Evolutionary conservation across 2,888 invertebrate species (phyloP).

Genomic region (Ernsta delagoae): DNA sequence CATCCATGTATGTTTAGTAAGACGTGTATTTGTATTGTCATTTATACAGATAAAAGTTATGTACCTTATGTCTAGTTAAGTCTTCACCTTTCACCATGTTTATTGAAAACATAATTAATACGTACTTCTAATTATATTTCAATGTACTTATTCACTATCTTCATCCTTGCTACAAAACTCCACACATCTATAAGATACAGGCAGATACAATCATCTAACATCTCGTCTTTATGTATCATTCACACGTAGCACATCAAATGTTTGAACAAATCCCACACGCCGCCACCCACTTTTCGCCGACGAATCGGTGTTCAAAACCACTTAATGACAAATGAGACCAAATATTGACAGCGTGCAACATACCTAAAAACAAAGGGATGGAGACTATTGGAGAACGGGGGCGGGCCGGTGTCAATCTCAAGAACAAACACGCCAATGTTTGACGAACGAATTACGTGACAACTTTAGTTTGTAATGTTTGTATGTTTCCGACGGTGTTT

Average conservation of each 20-base stretch:
- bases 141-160: no score
- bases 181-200: no score
- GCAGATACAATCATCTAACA: neutral
- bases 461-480: constrained; percentile 65
- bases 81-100: no score
- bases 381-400: constrained; percentile 51
- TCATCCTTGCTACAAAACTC: no score
- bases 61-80: no score
- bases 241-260: constrained; percentile 38
- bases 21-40: no score
- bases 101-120: no score
- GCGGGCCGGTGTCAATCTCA: constrained; percentile 79
- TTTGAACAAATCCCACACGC: constrained; percentile 56
- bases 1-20: no score
- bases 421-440: constrained; percentile 76
- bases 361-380: constrained; percentile 80
- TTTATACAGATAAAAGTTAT: no score
- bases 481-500: constrained; percentile 52
- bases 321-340: constrained; percentile 77
- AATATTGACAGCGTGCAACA: constrained; percentile 75
- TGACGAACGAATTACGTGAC: constrained; percentile 81
- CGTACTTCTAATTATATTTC: no score
- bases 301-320: constrained; percentile 68
- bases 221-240: constrained; percentile 17
- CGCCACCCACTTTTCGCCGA: constrained; percentile 68